Evolutionary conservation across 2,113 vertebrate genomes (phyloP), one percentile per base, ranked within the genome.

Genomic region (Ranitomeya variabilis): DNA sequence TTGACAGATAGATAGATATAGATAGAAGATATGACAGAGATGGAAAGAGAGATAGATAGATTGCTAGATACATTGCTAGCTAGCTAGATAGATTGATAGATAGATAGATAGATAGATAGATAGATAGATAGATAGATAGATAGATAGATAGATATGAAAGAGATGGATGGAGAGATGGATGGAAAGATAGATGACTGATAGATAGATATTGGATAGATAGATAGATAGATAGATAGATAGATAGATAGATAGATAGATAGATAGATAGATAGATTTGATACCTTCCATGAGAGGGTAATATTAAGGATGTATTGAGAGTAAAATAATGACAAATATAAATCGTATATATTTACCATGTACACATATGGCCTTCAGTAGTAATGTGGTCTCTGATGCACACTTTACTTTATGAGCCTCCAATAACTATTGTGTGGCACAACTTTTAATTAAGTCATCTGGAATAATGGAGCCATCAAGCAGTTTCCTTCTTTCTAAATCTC

Each of bases 401-500:
- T 81, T 66, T 83, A 11, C 16, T 51, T 66, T 83, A n/a, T 19
- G 37, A 66, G 51, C 60, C 52, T 31, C 80, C 80, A 83, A 69
- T 83, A 23, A 21, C 45, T 69, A 45, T 83, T 67, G 45, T 69
- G 37, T 83, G 62, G 62, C 69, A 64, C 62, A 83, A 83, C 12
- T 69, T 83, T 83, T 83, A 83, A 83, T 83, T 67, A 83, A 83
- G 62, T 83, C 81, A 83, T 83, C 45, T 69, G 81, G 45, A 83
- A 69, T 83, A 83, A 83, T 69, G 81, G 62, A 83, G 81, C 81
- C 69, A 69, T 83, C 81, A 83, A 83, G 37, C 81, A 23, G 81
- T 66, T 69, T 69, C 81, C 81, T 52, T 21, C 45, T 67, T 83
- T 67, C 37, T 21, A 67, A 83, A 67, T 83, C 81, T 82, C 59